Percentiles rank a stretch among this genome's conserved stretches.
These are phyloP conservation scores for Acinonyx jubatus DNA, from an alignment of 2,113 vertebrate species.

Conservation along the genomic window DNA sequence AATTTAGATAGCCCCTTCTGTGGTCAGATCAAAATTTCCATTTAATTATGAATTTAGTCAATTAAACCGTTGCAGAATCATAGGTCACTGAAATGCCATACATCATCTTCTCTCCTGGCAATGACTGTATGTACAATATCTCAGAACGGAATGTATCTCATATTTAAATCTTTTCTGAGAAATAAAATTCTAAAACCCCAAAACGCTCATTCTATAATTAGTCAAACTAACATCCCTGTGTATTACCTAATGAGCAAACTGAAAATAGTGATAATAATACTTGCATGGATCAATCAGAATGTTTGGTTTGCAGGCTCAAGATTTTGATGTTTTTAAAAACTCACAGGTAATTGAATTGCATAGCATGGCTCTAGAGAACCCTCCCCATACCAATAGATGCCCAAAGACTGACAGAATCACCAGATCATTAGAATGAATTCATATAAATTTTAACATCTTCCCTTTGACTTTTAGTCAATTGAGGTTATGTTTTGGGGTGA, in stretches of 20 bases:
- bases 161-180: neutral
- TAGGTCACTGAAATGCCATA: neutral
- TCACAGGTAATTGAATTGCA: neutral
- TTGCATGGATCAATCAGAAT: neutral
- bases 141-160: neutral
- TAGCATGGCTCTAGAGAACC: neutral
- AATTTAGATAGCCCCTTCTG: slow-evolving; percentile 5
- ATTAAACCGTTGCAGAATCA: neutral
- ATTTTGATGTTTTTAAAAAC: neutral
- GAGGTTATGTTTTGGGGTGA: neutral
- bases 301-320: neutral
- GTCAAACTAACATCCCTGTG: neutral
- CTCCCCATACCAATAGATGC: neutral
- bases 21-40: neutral
- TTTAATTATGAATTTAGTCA: neutral
- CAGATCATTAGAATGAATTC: neutral
- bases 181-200: neutral
- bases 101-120: neutral
- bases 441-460: neutral
- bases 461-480: neutral
- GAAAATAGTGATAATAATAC: neutral
- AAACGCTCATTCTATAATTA: neutral
- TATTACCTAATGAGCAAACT: neutral
- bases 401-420: neutral
- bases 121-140: neutral